Evolutionary conservation across 2,888 invertebrate genomes (phyloP), one percentile per base, ranked within the genome.

Genomic region (Busseola fusca): DNA sequence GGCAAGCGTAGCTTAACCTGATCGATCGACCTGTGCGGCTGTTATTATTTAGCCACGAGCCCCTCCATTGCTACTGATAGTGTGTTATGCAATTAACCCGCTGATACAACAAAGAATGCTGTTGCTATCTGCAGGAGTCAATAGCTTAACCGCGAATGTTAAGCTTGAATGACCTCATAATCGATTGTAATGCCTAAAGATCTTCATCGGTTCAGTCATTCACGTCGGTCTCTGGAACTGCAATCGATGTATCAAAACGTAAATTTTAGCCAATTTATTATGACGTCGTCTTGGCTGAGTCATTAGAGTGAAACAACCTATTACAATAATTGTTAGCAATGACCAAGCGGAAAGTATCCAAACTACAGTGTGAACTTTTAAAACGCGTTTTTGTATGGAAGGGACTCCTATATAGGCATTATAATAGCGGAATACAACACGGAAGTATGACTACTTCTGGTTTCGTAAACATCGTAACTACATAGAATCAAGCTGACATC

Each of bases 291-390:
- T 58, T 25, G 52, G 37, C 45, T 48, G 62, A 69, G 63, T 69
- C 74, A 64, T 60, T 68, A 56, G n/a, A 60, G 25, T 73, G 40
- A 64, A 52, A 60, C 56, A 37, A 52, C 30, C 52, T 50, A 50
- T 64, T 69, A 59, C 2, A 59, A 42, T 64, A 69, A 69, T 76
- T 65, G 45, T 63, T 30, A 25, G 42, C 74, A 52, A 75, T 64
- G 75, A 70, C 75, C 7, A 45, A 66, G 54, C 63, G 40, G 45
- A 56, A 60, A 74, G 40, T 62, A 25, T 37, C 14, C 30, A 25
- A 71, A 48, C 30, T 45, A 57, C 21, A 64, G 40, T 48, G 34
- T 50, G 40, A 60, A 75, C 59, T 30, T 60, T 56, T 34, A 21
- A 14, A 37, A 54, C 27, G 37, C 14, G 21, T 48, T 25, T 57